Evolutionary conservation across 2,888 invertebrate genomes (phyloP), one percentile per base, ranked within the genome.

Genomic region (Itoplectis maculator): DNA sequence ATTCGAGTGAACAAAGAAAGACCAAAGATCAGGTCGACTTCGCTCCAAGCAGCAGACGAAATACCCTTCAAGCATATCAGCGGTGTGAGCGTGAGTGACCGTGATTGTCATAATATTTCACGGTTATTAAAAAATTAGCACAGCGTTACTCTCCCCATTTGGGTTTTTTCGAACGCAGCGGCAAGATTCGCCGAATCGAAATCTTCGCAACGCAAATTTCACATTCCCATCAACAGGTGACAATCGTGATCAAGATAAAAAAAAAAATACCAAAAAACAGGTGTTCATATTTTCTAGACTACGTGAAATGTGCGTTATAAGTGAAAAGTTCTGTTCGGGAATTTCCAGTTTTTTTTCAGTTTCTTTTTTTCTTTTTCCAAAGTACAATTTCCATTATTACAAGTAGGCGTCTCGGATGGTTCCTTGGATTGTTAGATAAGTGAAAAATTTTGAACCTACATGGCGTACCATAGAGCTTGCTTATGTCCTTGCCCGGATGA

Each of bases 401-500:
- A 86, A 85, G 86, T 86, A 84, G 82, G 81, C 86, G 78, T 83
- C 86, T 83, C 82, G 83, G 81, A 84, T 82, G 82, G 82, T 82
- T 82, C 82, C 82, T 82, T 79, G 82, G 78, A 82, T 81, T 82
- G 69, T 82, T 76, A 82, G 72, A 76, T 79, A 82, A 82, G 74
- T 78, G 78, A 79, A 74, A n/a, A 82, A 75, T 74, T 82, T 82
- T 82, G 82, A 84, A 86, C 86, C 81, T 86, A 86, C 86, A 86
- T 86, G 86, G 85, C 90, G 87, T 89, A 90, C 94, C 97, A 94
- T 97, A 95, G 89, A 98, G 94, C 93, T 97, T 97, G 95, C 97
- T 97, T 94, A 97, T 97, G 93, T 97, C 97, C 95, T 98, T 98
- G 93, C 96, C 97, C 85, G 97, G 97, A 94, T 97, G 97, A 91